Base-by-base conservation (phyloP, 2,888 invertebrate species). In the Tortricodes alternella region DNA sequence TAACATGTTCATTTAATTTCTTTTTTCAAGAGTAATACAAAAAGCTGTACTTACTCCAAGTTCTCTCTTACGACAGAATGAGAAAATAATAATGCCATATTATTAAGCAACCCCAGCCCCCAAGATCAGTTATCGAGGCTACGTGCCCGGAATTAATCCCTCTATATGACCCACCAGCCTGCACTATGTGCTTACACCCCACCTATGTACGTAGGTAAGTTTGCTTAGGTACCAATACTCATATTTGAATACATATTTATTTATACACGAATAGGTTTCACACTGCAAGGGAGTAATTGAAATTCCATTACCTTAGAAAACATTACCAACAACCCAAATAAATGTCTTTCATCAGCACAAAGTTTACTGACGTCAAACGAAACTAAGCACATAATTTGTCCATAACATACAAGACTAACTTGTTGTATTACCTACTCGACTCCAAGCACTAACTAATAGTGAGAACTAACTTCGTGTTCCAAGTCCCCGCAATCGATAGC, bases 71-170 rank as follows among this genome's bases (percentile, higher is more conserved):
- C n/a, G 32, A 41, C 15, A 27, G 34, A 37, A 16, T 2, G 24
- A 43, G 46, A 27, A 55, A 55, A 55, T 49, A 55, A 55, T 49
- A 55, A 49, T 55, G 37, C 35, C 43, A 37, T 55, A 49, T 46
- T 46, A 46, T 37, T 44, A 43, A 55, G 43, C 19, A 49, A 24
- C 35, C 39, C 46, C 39, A 71, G 64, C 74, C 78, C 78, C 83
- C 77, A 71, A 76, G 85, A 88, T 87, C 88, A 76, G 88, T 87
- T 88, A 86, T 80, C 83, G 75, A 73, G 65, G 61, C 76, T 78
- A 88, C 87, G 88, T 88, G 87, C 78, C 76, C 78, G 76, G 85
- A 83, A 87, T 87, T 88, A 87, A 88, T 88, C 83, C 83, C 78
- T 78, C 77, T 68, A 75, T 80, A 76, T 80, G 83, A 81, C 82